A percentile compares a stretch with the other conserved stretches of the same genome.
Conservation (phyloP, 92 coral and sea anemone genomes). For the Heteractis magnifica region DNA sequence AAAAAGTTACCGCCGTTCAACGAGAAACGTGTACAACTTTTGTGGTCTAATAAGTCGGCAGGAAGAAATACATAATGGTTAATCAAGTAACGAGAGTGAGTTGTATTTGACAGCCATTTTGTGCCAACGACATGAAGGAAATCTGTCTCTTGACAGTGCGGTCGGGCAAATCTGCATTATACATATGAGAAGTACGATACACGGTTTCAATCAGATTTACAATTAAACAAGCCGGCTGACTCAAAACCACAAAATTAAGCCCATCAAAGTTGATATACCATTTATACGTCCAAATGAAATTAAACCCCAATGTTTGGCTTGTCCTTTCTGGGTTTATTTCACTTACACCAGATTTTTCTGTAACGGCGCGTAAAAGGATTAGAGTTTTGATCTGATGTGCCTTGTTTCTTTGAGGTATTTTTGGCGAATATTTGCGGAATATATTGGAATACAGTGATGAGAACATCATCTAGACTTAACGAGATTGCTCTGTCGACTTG, state of each 20-base stretch:
- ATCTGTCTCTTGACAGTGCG: constrained; percentile 38
- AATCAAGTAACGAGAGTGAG: constrained; percentile 10
- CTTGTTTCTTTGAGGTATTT: constrained; percentile 1
- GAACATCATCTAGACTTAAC: constrained; percentile 7
- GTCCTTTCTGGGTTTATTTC: constrained; percentile 1
- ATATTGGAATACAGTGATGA: neutral
- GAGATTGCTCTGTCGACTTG: constrained; percentile 13
- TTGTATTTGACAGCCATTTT: constrained; percentile 30
- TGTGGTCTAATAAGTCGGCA: constrained; percentile 22
- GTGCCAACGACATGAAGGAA: constrained; percentile 8
- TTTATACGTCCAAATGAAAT: constrained; percentile 23
- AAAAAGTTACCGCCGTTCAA: neutral
- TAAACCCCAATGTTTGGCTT: constrained; percentile 11
- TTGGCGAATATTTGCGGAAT: neutral
- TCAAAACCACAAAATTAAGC: constrained; percentile 15
- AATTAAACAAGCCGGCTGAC: constrained; percentile 18
- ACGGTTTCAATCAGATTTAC: constrained; percentile 22
- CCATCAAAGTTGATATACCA: constrained; percentile 16
- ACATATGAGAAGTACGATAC: constrained; percentile 11
- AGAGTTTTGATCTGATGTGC: constrained; percentile 1
- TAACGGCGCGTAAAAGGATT: constrained; percentile 24
- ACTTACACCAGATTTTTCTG: neutral
- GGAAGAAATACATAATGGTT: constrained; percentile 6
- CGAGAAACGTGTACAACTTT: constrained; percentile 1
- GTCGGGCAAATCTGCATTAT: constrained; percentile 34